phyloP scores from a whole-genome alignment of 2,113 vertebrate species.

The Bettongia penicillata region DNA sequence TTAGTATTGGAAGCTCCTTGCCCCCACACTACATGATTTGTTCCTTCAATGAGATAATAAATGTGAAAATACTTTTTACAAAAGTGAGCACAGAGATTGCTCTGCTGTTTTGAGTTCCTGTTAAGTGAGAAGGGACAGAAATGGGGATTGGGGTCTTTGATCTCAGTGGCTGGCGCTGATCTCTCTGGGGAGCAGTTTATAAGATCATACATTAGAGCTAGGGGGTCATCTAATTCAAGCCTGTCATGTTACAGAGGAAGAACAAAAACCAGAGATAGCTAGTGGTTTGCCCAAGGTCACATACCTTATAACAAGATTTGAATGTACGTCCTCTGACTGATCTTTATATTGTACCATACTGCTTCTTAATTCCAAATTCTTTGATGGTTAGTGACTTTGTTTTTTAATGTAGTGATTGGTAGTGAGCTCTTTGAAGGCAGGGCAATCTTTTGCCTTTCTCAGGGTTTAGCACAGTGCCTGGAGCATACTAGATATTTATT shows the following conservation, averaged over 20 bases:
- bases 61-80: neutral
- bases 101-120: neutral
- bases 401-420: neutral
- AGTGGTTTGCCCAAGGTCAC: neutral
- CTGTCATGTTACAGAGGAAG: neutral
- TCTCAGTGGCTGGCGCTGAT: neutral
- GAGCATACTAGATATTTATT: neutral
- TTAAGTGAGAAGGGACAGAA: neutral
- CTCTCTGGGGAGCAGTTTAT: neutral
- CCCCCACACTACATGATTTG: neutral
- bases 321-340: neutral
- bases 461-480: neutral
- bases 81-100: neutral
- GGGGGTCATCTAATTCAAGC: neutral
- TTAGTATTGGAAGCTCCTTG: neutral
- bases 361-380: neutral
- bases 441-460: neutral
- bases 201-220: neutral
- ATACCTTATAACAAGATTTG: neutral
- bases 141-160: neutral
- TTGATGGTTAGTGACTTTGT: neutral
- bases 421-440: neutral
- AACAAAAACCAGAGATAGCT: neutral
- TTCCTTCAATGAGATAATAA: constrained; percentile 39
- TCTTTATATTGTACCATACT: neutral